Base-by-base conservation (phyloP, 2,113 vertebrate genomes). In the Brachyhypopomus gauderio region DNA sequence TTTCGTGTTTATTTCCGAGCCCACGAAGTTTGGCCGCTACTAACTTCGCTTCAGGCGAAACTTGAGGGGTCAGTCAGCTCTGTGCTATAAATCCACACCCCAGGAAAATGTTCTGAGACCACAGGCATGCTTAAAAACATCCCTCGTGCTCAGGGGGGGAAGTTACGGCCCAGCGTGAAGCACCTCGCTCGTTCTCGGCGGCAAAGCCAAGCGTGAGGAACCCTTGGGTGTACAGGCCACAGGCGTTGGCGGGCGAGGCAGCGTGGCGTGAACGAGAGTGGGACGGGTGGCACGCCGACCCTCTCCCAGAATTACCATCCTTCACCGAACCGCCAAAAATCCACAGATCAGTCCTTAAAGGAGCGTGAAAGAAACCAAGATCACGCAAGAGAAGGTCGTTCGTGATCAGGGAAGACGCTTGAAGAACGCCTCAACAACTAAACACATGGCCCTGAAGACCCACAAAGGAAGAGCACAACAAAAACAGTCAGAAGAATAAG, bases 111-210 rank as follows among this genome's bases (percentile, higher is more conserved):
- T 81, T 86, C 67, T 83, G 80, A 79, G 52, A 90, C 89, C 87
- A 85, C 88, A 82, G 85, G 84, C 88, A 84, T 17, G 75, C 86
- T 90, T 87, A 90, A 90, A 90, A 93, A 88, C 89, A 89, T 88
- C 90, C 87, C 86, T 89, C 86, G 85, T 82, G 80, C 88, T 91
- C 87, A 90, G 25, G 48, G 83, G 75, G 85, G 86, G 88, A 89
- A 88, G 85, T 89, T 89, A 90, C 86, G 77, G 87, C 84, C 88
- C 87, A 89, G 91, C 91, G 91, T 90, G 92, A 92, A 48, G 45
- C 12, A 5, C 12, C 88, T 87, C 80, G 81, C 82, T 81, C 84
- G 88, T 89, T 85, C 88, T 83, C 81, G 80, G 83, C 72, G 59
- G 23, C 72, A 84, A 89, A 86, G 84, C 87, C 83, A 86, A 80